Evolutionary conservation across 1,140 invertebrate species (phyloP).

Genomic region (Hyles euphorbiae): DNA sequence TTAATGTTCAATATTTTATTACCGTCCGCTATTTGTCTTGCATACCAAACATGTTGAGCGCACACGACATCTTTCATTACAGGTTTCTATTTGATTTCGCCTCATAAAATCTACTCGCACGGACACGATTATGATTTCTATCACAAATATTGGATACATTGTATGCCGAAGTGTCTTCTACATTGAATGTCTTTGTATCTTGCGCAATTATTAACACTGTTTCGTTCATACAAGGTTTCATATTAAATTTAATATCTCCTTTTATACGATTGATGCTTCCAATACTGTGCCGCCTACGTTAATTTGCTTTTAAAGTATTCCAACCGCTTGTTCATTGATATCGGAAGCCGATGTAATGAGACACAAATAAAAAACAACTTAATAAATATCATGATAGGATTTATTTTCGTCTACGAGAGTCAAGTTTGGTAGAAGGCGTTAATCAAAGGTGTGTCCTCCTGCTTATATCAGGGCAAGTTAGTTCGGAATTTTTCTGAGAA

Average conservation of each 20-base stretch:
- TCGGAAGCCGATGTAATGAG: slow-evolving; percentile 21
- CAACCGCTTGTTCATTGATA: slow-evolving; percentile 39
- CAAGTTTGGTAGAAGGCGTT: slow-evolving; percentile 41
- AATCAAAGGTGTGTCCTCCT: slow-evolving; percentile 60
- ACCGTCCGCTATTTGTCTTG: slow-evolving; percentile 58
- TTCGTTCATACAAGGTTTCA: slow-evolving; percentile 1
- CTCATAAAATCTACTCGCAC: slow-evolving; percentile 66
- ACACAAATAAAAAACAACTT: slow-evolving; percentile 27
- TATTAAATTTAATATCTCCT: slow-evolving; percentile 3
- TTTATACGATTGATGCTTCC: neutral
- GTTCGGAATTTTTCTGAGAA: slow-evolving; percentile 58
- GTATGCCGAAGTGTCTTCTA: slow-evolving; percentile 39
- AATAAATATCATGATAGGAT: slow-evolving; percentile 15
- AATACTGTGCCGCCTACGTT: slow-evolving; percentile 22
- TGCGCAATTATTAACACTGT: slow-evolving; percentile 1
- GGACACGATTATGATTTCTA: slow-evolving; percentile 70
- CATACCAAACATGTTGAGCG: slow-evolving; percentile 59
- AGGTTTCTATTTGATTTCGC: slow-evolving; percentile 74
- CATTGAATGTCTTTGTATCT: slow-evolving; percentile 22
- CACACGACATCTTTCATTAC: slow-evolving; percentile 69
- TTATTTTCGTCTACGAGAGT: neutral
- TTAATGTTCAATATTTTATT: slow-evolving; percentile 69
- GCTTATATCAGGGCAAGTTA: slow-evolving; percentile 40
- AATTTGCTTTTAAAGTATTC: slow-evolving; percentile 22
- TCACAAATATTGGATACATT: slow-evolving; percentile 58